A percentile compares a stretch with the other conserved stretches of the same genome.
These are phyloP conservation scores for Scelioninae gen. 1 DNA, from an alignment of 2,888 invertebrate genomes.

Conservation along the genomic window DNA sequence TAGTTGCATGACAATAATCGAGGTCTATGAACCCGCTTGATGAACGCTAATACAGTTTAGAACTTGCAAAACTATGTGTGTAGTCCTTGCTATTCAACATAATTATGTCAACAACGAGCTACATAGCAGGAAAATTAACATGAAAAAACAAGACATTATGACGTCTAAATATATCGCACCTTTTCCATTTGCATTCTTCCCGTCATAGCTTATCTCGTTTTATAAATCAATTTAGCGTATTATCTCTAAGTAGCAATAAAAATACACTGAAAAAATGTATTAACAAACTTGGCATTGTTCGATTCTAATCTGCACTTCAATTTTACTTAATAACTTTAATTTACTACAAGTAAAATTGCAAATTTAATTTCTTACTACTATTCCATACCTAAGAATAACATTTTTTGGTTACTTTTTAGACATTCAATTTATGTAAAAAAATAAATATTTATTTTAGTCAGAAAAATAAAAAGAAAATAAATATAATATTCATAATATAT, in stretches of 20 bases:
- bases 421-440: too few species aligned
- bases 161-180: constrained; percentile 33
- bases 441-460: too few species aligned
- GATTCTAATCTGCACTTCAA: too few species aligned
- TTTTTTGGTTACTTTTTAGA: too few species aligned
- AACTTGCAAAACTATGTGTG: constrained; percentile 53
- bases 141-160: constrained; percentile 21
- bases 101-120: constrained; percentile 41
- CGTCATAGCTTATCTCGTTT: background rate
- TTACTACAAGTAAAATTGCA: too few species aligned
- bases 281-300: background rate
- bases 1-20: constrained; percentile 51
- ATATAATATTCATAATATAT: too few species aligned
- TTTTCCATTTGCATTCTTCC: constrained; percentile 30
- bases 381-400: too few species aligned
- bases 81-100: constrained; percentile 48
- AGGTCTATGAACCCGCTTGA: constrained; percentile 43
- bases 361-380: too few species aligned
- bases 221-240: constrained; percentile 8
- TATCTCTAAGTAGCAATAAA: background rate
- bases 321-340: too few species aligned
- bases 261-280: background rate
- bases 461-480: too few species aligned
- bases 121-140: constrained; percentile 21
- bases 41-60: constrained; percentile 45